Percentiles rank a stretch among this genome's conserved stretches.
Evolutionary conservation across 2,797 vertebrate genomes (phyloP).

Genomic region (Pteropus rufus): DNA sequence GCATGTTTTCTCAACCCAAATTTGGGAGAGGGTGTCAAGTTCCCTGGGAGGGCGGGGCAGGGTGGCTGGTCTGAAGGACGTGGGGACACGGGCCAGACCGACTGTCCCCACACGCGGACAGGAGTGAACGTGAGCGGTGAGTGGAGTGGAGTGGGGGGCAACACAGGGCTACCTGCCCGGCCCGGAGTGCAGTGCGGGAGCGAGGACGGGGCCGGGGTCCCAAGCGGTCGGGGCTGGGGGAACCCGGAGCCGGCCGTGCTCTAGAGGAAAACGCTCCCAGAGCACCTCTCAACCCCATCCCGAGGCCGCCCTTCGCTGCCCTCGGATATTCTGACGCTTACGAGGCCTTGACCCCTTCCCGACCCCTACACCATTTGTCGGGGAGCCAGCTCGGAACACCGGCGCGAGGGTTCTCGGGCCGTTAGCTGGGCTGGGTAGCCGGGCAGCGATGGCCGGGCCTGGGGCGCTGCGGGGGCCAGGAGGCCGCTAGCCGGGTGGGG

Average conservation of each 20-base stretch:
- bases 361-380: background rate
- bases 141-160: conserved; percentile 36
- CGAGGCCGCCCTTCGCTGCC: background rate
- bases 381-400: background rate
- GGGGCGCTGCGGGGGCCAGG: rapidly evolving
- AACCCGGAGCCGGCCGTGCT: background rate
- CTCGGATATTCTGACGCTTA: background rate
- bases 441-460: background rate
- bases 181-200: background rate
- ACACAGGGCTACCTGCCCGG: background rate
- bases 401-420: background rate
- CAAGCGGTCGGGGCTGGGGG: background rate
- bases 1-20: conserved; percentile 37
- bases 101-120: background rate
- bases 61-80: conserved; percentile 66
- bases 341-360: background rate
- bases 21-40: conserved; percentile 65
- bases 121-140: conserved; percentile 33
- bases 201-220: background rate
- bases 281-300: background rate
- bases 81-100: conserved; percentile 61
- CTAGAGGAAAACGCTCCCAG: rapidly evolving
- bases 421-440: background rate
- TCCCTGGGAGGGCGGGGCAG: conserved; percentile 15
- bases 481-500: background rate